phyloP scores from a whole-genome alignment of 2,113 vertebrate species.

The Pantherophis guttatus region DNA sequence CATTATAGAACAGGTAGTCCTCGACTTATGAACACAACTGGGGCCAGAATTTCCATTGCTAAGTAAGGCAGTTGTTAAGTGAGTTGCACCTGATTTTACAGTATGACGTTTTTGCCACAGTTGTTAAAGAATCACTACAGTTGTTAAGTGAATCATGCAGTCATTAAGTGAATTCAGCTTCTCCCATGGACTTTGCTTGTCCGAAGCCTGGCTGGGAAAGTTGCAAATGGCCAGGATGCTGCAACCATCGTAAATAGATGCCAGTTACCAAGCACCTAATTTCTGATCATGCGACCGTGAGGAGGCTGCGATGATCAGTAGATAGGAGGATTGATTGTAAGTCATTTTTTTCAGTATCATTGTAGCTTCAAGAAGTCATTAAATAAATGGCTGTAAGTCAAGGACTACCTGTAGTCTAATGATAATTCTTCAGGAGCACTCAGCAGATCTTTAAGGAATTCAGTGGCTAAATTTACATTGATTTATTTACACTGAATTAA shows the following conservation, averaged over 20 bases:
- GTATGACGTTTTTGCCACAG: too few relatives aligned
- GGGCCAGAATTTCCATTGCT: neutral
- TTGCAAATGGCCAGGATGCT: neutral
- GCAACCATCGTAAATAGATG: neutral
- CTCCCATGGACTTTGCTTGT: neutral
- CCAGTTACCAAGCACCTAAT: neutral
- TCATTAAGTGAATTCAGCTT: neutral
- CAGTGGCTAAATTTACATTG: neutral
- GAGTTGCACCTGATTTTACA: too few relatives aligned
- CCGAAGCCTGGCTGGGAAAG: neutral
- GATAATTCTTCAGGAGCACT: neutral
- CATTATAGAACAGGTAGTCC: neutral
- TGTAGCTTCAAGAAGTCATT: neutral
- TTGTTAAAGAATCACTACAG: too few relatives aligned
- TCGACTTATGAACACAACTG: neutral
- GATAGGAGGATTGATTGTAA: neutral
- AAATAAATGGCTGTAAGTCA: neutral
- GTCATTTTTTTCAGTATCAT: neutral
- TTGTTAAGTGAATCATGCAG: too few relatives aligned
- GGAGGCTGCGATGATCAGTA: neutral
- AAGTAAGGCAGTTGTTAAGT: too few relatives aligned
- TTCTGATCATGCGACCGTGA: neutral
- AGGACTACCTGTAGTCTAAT: neutral
- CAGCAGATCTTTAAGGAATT: neutral
- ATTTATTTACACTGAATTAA: neutral